Evolutionary conservation across 2,113 vertebrate genomes (phyloP), one percentile per base, ranked within the genome.

Genomic region (Zingel zingel): DNA sequence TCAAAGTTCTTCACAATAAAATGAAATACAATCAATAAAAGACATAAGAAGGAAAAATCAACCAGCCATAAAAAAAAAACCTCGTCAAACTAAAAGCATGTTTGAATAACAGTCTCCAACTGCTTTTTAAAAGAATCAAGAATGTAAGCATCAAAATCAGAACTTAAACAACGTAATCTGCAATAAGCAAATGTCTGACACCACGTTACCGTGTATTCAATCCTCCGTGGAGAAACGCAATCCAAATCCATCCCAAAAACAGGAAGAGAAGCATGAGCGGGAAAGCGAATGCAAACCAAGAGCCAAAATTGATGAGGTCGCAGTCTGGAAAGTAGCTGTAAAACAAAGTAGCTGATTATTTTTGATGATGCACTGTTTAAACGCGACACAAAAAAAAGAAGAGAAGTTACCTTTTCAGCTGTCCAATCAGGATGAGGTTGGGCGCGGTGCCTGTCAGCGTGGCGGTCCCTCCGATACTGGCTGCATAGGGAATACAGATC

Each of bases 261-360:
- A 99, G 96, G 94, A 99, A 99, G 82, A 99, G 36, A 82, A 98
- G 18, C 97, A 98, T 98, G 85, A 99, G 96, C 2, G 98, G 98
- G 93, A 98, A 98, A 56, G 97, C 97, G 19, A 99, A 99, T 13
- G 98, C 93, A 95, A 99, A 98, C 98, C 98, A 99, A 83, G 98
- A 99, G 87, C 98, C 97, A 71, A 99, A 99, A 86, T 99, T 99
- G 88, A 99, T 96, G 63, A 97, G 86, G 68, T 99, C 98, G 65
- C 98, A 99, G 74, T 96, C 95, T 70, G 98, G 98, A 82, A 98
- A 99, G 93, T 97, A 97, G 87, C 98, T 99, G 86, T 61, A 93
- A 94, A 93, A 0, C 27, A 87, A 74, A 69, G 47, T 57, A 8
- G 12, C 9, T 30, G 6, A 13, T 21, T n/a, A 21, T 0, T 36